These are phyloP conservation scores for Oreochromis aureus DNA, from an alignment of 2,113 vertebrate genomes.

Conservation along the genomic window DNA sequence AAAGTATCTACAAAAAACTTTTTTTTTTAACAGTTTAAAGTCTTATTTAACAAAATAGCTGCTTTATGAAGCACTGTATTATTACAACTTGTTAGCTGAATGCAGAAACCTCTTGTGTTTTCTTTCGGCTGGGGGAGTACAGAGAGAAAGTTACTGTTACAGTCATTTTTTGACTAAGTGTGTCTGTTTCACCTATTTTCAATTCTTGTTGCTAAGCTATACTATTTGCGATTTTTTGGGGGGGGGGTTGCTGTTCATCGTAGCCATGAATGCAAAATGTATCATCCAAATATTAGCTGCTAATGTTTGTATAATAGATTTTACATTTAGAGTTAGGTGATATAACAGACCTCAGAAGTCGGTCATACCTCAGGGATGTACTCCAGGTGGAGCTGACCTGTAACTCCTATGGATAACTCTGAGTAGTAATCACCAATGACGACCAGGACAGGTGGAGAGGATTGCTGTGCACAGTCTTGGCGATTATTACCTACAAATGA, in stretches of 20 bases:
- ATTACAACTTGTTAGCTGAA: not conserved
- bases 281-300: not conserved
- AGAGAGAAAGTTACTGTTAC: not conserved
- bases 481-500: not conserved
- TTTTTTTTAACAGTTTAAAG: not conserved
- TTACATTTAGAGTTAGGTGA: not conserved
- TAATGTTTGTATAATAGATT: not conserved
- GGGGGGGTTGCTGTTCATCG: not conserved
- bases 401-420: constrained; percentile 33
- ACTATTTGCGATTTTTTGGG: rapidly evolving
- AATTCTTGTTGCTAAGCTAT: not conserved
- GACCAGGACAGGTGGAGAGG: constrained; percentile 4
- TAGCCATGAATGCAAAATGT: not conserved
- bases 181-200: not conserved
- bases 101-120: not conserved
- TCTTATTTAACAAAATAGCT: not conserved
- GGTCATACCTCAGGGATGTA: not conserved
- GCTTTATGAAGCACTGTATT: not conserved
- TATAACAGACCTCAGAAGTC: not conserved
- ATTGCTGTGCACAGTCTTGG: not conserved
- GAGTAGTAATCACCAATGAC: constrained; percentile 42
- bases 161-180: not conserved
- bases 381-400: constrained; percentile 37
- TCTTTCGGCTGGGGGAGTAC: not conserved
- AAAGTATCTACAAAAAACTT: not conserved